Evolutionary conservation across 2,797 vertebrate genomes (phyloP).

Genomic region (Peromyscus melanophrys): DNA sequence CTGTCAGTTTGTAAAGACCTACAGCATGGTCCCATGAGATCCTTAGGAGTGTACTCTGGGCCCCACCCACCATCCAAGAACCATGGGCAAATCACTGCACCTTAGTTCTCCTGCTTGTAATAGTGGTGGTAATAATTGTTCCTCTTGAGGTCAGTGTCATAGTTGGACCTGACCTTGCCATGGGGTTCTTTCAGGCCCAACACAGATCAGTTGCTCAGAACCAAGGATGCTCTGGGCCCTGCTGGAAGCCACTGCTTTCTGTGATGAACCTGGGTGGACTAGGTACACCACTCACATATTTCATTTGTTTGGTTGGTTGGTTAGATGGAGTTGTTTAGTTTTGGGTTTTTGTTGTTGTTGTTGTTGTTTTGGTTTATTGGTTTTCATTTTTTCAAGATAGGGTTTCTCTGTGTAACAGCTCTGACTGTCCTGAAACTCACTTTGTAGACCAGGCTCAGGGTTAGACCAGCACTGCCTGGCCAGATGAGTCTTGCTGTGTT

Average conservation of each 20-base stretch:
- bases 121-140: fast-evolving
- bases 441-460: background rate
- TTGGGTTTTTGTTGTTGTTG: fast-evolving
- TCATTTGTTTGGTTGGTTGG: background rate
- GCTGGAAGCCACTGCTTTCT: background rate
- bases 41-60: fast-evolving
- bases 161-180: background rate
- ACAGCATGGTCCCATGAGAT: background rate
- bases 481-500: background rate
- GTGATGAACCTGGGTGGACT: background rate
- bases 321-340: background rate
- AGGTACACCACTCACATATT: fast-evolving
- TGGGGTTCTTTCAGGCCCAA: fast-evolving
- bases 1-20: too few species aligned
- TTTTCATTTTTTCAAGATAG: background rate
- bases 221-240: fast-evolving
- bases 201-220: background rate
- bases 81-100: background rate
- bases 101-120: background rate
- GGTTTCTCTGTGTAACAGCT: background rate
- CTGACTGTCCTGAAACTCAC: background rate
- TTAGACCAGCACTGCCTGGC: background rate
- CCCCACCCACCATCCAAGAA: background rate
- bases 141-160: background rate
- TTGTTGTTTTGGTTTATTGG: background rate